A percentile compares a stretch with the other conserved stretches of the same genome.
Evolutionary conservation across 2,888 invertebrate species (phyloP).

Genomic region (Scaptomyza caliginosa): DNA sequence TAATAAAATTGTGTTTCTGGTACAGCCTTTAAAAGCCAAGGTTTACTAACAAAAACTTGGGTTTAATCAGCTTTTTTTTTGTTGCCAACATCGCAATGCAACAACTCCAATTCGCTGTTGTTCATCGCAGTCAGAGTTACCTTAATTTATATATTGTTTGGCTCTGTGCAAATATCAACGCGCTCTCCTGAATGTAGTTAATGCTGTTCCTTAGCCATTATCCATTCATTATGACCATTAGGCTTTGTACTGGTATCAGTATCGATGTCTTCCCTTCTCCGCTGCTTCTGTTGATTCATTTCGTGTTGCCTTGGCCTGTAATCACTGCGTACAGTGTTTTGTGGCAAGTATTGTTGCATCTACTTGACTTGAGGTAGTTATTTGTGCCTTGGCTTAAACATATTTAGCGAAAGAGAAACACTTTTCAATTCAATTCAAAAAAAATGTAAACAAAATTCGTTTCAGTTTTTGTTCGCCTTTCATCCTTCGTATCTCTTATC

Average conservation of each 20-base stretch:
- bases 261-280: background rate
- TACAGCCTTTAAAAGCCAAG: no score
- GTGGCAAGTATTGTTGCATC: background rate
- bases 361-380: background rate
- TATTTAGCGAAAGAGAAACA: no score
- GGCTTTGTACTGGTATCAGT: constrained; percentile 58
- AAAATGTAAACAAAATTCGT: background rate
- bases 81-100: no score
- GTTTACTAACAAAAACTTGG: no score
- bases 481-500: background rate
- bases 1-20: no score
- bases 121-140: constrained; percentile 51
- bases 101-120: constrained; percentile 7
- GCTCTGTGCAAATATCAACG: constrained; percentile 80
- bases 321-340: constrained; percentile 10
- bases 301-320: constrained; percentile 15
- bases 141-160: constrained; percentile 82
- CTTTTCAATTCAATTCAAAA: no score
- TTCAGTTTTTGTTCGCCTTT: background rate
- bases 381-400: background rate
- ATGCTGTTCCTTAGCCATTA: constrained; percentile 72
- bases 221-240: constrained; percentile 82
- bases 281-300: constrained; percentile 46
- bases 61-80: no score
- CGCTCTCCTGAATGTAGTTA: constrained; percentile 74